Percentiles rank a stretch among this genome's conserved stretches.
Conservation (phyloP, 2,888 invertebrate genomes). For the Deladenus siricidicola region DNA sequence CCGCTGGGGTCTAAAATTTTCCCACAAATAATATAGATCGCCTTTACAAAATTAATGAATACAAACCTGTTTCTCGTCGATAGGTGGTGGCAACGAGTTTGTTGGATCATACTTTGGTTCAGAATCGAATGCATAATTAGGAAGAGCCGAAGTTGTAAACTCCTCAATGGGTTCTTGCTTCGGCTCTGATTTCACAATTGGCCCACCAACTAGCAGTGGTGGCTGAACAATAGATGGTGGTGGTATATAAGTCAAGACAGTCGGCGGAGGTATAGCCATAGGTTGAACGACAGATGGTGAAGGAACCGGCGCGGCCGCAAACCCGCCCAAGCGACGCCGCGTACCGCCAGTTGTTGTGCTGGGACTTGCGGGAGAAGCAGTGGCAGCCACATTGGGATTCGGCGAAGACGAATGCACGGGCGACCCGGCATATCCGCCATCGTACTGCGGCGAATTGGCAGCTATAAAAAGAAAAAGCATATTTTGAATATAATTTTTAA, state of each 20-base stretch:
- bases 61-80: no score
- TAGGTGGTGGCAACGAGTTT: no score
- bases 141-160: no score
- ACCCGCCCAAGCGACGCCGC: conserved; percentile 22
- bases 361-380: neutral
- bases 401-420: neutral
- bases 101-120: no score
- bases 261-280: conserved; percentile 11
- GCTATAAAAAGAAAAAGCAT: no score
- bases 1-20: neutral
- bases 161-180: no score
- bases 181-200: neutral
- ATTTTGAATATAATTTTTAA: no score
- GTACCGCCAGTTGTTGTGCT: conserved; percentile 1
- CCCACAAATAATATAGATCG: no score
- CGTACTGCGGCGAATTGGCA: neutral
- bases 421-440: neutral
- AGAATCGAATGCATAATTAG: no score
- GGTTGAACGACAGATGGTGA: no score
- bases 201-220: neutral
- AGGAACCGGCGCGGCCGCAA: conserved; percentile 13
- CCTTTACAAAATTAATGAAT: no score
- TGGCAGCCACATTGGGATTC: neutral
- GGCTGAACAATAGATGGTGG: conserved; percentile 5
- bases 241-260: neutral